phyloP scores from a whole-genome alignment of 2,797 vertebrate species.

The Argentina silus region DNA sequence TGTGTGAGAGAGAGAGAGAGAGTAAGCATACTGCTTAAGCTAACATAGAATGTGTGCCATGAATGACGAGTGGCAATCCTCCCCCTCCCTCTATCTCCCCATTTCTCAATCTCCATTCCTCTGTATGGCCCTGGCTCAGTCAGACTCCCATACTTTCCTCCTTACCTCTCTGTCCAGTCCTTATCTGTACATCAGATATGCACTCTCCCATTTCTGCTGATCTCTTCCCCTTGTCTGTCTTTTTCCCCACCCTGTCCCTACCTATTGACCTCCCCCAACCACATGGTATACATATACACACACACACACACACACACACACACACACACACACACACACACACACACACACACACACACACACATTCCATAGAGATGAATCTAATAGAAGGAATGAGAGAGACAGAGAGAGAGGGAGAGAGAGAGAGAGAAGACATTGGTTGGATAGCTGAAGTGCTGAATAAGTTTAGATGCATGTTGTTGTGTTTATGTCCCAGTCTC shows the following conservation, averaged over 20 bases:
- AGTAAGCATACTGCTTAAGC: no score
- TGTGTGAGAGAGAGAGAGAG: no score
- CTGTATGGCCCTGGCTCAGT: no score
- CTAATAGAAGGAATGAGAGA: slow-evolving; percentile 8
- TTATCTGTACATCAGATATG: not conserved
- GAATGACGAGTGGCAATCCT: slow-evolving; percentile 27
- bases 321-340: slow-evolving; percentile 5
- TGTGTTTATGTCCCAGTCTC: slow-evolving; percentile 16
- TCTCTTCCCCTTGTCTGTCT: not conserved
- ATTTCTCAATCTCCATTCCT: not conserved
- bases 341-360: slow-evolving; percentile 5
- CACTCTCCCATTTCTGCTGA: not conserved
- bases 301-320: slow-evolving; percentile 3
- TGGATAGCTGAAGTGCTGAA: not conserved
- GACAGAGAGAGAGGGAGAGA: slow-evolving; percentile 4
- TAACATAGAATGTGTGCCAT: slow-evolving; percentile 26
- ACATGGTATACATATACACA: slow-evolving; percentile 1
- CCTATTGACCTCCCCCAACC: slow-evolving; percentile 21
- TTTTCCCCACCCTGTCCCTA: not conserved
- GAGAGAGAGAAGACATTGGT: slow-evolving; percentile 7
- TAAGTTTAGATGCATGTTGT: slow-evolving; percentile 12
- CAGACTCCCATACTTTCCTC: no score
- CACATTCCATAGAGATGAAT: slow-evolving; percentile 14
- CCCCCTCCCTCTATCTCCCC: slow-evolving; percentile 11
- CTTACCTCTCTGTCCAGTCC: not conserved